A percentile compares a stretch with the other conserved stretches of the same genome.
Conservation (phyloP, 1,140 invertebrate species). For the Galleria mellonella region DNA sequence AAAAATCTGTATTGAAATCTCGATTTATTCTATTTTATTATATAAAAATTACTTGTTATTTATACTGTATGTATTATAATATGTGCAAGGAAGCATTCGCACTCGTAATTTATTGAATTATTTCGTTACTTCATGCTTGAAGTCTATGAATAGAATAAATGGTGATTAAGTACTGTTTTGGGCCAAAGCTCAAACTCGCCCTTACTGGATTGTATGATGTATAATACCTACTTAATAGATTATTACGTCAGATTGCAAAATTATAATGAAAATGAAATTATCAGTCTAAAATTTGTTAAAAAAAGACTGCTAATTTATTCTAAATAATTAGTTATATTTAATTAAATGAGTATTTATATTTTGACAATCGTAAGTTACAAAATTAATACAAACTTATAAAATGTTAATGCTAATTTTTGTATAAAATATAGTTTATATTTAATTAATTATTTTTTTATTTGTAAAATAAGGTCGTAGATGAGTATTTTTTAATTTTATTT, state of each 20-base stretch:
- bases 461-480: too few relatives aligned
- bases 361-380: background rate
- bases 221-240: too few relatives aligned
- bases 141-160: background rate
- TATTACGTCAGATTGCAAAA: too few relatives aligned
- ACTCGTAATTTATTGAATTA: background rate
- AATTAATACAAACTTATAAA: too few relatives aligned
- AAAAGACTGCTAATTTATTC: constrained; percentile 20
- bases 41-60: background rate
- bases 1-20: constrained; percentile 2
- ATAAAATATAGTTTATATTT: too few relatives aligned
- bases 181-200: background rate
- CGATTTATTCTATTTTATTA: constrained; percentile 4
- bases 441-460: too few relatives aligned
- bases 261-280: background rate
- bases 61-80: background rate
- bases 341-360: background rate
- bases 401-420: too few relatives aligned
- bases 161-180: background rate
- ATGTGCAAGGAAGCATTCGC: background rate
- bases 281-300: constrained; percentile 33
- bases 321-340: background rate
- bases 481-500: too few relatives aligned
- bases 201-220: background rate
- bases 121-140: too few relatives aligned